Evolutionary conservation across 2,113 vertebrate species (phyloP), one percentile per base, ranked within the genome.

Genomic region (Misgurnus mizolepis): DNA sequence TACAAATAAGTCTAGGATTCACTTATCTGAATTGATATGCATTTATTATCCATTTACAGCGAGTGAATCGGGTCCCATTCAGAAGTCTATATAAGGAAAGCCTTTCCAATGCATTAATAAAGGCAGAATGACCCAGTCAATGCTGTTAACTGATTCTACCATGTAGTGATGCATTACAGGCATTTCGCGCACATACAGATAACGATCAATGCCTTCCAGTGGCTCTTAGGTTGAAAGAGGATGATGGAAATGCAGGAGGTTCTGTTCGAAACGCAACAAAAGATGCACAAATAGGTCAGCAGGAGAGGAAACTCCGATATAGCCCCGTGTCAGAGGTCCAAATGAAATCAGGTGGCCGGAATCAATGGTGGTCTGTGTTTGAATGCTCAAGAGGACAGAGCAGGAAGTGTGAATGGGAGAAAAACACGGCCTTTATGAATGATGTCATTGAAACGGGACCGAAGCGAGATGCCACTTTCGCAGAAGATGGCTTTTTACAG

Each of bases 1-100:
- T 80, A 85, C 85, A 85, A 89, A 89, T 87, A 83, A 87, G 88
- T 86, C 74, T 82, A 71, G 85, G 82, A 87, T 83, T 56, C 17
- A 82, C 87, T 81, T 84, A 86, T 86, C 79, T 62, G 22, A 8
- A 80, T 83, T 47, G 77, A 84, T 85, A 85, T 86, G 86, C 84
- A 90, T 86, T 82, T 83, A 83, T 84, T 86, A 80, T 81, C 83
- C 86, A 88, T 89, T 91, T 90, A 90, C 84, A 79, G 82, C 77
- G 49, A 84, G 78, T 75, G 83, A 88, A 82, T 80, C 81, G 82
- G 85, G 68, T 45, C 40, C 78, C 56, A 72, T 83, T 81, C 77
- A 73, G 71, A 43, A 78, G 78, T 65, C 85, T 80, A 82, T 88
- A 82, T 88, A 84, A 86, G 86, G 81, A 78, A 88, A 88, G 67